Evolutionary conservation across 2,797 vertebrate genomes (phyloP).

Genomic region (Gila robusta): DNA sequence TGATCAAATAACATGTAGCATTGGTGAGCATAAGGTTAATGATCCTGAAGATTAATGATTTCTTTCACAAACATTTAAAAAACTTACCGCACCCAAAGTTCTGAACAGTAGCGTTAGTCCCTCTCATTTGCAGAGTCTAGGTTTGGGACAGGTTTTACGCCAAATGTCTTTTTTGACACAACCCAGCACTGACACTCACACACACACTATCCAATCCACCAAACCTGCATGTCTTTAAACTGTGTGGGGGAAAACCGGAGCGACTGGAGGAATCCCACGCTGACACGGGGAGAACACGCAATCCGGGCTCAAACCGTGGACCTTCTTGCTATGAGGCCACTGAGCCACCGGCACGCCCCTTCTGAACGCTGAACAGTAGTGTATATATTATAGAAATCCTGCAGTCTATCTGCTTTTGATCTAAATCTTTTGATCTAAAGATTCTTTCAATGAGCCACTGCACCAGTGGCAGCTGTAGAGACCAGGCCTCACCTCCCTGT

Average conservation of each 20-base stretch:
- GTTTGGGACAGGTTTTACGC: background rate
- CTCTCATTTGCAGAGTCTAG: background rate
- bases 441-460: background rate
- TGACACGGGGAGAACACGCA: background rate
- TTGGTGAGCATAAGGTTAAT: background rate
- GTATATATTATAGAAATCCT: background rate
- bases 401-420: background rate
- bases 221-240: background rate
- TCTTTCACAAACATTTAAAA: background rate
- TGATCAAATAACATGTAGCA: background rate
- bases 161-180: background rate
- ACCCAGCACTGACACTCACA: background rate
- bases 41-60: background rate
- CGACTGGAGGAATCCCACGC: background rate
- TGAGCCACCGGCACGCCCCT: background rate
- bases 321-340: background rate
- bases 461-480: slow-evolving; percentile 4
- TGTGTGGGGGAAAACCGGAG: background rate
- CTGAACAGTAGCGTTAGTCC: background rate
- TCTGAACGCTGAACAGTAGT: background rate
- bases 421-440: background rate
- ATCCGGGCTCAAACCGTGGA: background rate
- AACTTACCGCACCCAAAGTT: too few species aligned
- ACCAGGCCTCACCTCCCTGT: slow-evolving; percentile 32
- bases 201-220: background rate